Percentiles rank a stretch among this genome's conserved stretches.
Conservation (phyloP, 1,140 invertebrate species). For the Sycophaga agraensis region DNA sequence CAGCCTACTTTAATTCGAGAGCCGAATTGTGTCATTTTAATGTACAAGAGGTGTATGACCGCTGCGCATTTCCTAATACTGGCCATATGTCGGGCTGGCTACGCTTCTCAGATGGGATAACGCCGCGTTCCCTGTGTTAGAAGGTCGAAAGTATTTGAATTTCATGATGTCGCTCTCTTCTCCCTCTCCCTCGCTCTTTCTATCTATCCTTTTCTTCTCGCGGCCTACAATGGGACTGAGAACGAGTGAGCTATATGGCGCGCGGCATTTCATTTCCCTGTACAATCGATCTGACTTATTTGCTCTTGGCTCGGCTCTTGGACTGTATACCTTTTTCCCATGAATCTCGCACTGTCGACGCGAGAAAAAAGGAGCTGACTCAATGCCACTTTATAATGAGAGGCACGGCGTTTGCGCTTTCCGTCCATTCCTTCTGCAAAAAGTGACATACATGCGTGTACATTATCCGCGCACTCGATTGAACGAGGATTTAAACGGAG, state of each 20-base stretch:
- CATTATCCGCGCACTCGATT: not conserved
- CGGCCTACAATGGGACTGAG: not conserved
- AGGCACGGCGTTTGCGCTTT: not conserved
- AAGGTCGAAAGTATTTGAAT: constrained; percentile 19
- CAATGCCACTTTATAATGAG: not conserved
- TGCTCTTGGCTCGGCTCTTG: not conserved
- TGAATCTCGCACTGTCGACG: constrained; percentile 1
- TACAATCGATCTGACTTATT: constrained; percentile 1
- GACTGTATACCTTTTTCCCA: too few species aligned
- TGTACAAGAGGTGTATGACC: too few species aligned
- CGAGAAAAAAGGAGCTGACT: not conserved
- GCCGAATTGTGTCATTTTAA: too few species aligned
- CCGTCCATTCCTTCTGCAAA: not conserved
- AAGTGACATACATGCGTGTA: not conserved
- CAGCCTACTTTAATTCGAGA: too few species aligned
- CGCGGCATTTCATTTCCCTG: constrained; percentile 6
- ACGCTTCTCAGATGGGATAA: constrained; percentile 9
- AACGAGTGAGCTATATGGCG: not conserved
- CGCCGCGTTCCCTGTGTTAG: not conserved
- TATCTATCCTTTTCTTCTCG: too few species aligned
- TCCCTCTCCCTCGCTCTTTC: too few species aligned
- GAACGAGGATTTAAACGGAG: too few species aligned
- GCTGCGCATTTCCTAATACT: too few species aligned
- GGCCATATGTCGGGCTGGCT: not conserved
- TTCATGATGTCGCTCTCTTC: constrained; percentile 22